These are phyloP conservation scores for Heliothis virescens DNA, from an alignment of 1,140 invertebrate species.

Conservation along the genomic window DNA sequence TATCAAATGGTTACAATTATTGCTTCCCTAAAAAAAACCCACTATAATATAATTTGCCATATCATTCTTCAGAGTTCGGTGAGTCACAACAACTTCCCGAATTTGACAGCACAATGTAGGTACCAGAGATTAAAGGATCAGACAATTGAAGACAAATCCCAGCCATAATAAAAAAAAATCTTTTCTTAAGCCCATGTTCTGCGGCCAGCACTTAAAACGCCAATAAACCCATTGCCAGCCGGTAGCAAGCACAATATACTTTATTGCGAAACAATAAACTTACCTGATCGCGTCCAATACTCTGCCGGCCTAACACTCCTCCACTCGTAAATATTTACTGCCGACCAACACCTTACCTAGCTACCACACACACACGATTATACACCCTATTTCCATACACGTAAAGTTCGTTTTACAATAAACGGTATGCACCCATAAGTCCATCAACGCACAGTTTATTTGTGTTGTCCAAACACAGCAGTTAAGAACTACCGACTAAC, in stretches of 20 bases:
- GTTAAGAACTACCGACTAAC: constrained; percentile 59
- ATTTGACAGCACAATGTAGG: not conserved
- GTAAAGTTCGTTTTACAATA: constrained; percentile 47
- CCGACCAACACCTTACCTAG: constrained; percentile 41
- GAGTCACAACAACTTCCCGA: no score
- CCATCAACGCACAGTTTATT: constrained; percentile 58
- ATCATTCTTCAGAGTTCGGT: no score
- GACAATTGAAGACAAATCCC: not conserved
- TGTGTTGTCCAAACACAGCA: constrained; percentile 62
- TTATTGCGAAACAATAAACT: constrained; percentile 45
- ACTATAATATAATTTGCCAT: no score
- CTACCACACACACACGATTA: constrained; percentile 35
- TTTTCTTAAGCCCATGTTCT: not conserved
- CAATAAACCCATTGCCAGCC: not conserved
- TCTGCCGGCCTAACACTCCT: constrained; percentile 18
- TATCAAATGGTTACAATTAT: no score
- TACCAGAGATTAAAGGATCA: not conserved
- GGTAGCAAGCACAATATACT: constrained; percentile 7
- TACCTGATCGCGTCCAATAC: constrained; percentile 31
- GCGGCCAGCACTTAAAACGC: not conserved
- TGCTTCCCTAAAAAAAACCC: no score
- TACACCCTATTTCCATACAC: constrained; percentile 18
- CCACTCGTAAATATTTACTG: constrained; percentile 42
- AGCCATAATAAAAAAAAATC: not conserved
- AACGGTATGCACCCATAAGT: constrained; percentile 44